These are phyloP conservation scores for Goniozus legneri DNA, from an alignment of 1,140 invertebrate species.

Conservation along the genomic window DNA sequence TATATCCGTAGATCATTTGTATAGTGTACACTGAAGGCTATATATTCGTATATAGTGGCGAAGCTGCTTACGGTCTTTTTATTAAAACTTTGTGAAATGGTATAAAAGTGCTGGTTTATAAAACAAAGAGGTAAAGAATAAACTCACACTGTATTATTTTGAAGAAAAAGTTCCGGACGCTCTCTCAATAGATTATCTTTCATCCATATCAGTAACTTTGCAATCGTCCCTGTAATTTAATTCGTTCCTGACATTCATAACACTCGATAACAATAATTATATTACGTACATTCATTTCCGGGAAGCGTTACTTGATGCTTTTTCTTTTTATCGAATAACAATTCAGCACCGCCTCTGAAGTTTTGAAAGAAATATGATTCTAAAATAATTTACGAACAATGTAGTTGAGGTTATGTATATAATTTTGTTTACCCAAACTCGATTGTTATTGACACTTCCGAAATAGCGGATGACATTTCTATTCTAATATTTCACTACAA, in stretches of 20 bases:
- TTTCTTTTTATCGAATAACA: slow-evolving; percentile 81
- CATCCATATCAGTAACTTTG: slow-evolving; percentile 74
- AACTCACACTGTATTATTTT: slow-evolving; percentile 76
- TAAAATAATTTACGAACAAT: background rate
- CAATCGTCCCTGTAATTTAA: slow-evolving; percentile 67
- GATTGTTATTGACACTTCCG: slow-evolving; percentile 25
- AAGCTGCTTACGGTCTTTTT: no score
- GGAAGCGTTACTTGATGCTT: slow-evolving; percentile 66
- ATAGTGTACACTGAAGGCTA: no score
- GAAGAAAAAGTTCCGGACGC: slow-evolving; percentile 84
- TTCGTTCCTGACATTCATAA: slow-evolving; percentile 1
- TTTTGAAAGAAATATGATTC: slow-evolving; percentile 12
- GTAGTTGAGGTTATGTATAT: background rate
- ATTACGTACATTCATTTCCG: slow-evolving; percentile 50
- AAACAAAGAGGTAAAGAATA: background rate
- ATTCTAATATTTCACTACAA: no score
- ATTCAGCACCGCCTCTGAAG: slow-evolving; percentile 80
- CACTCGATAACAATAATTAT: slow-evolving; percentile 4
- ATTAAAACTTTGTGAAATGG: no score
- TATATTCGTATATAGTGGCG: no score
- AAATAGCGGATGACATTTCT: slow-evolving; percentile 15
- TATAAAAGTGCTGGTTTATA: no score
- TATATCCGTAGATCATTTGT: no score
- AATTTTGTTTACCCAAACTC: slow-evolving; percentile 37
- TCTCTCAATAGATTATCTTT: slow-evolving; percentile 81